Evolutionary conservation across 2,797 vertebrate species (phyloP), one percentile per base, ranked within the genome.

Genomic region (Sebastiscus tertius): DNA sequence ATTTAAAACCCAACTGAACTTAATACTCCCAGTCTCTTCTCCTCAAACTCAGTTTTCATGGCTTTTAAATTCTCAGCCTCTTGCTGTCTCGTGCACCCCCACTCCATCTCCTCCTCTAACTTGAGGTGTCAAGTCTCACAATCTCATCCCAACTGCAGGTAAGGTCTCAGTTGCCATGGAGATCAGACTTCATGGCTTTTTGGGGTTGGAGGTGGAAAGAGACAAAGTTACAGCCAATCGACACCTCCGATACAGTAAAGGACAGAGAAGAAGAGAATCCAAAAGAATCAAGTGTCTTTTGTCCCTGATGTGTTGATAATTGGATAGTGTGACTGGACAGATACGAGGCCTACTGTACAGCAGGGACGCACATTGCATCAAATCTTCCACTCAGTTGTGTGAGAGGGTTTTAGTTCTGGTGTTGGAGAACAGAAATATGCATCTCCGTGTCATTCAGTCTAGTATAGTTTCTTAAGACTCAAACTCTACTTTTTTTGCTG

Each of bases 101-200:
- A 58, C 33, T 63, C 6, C 26, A 9, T 49, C 27, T 55, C 16
- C 63, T 36, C 49, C 24, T 62, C 9, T 26, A 60, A 85, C 63
- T 76, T 75, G 2, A 65, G 27, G 33, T 77, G 67, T 70, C 55
- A 75, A 39, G 24, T 66, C 59, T 66, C 54, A 42, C 24, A 52
- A 7, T 77, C 66, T 75, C 33, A 69, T 83, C 70, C 26, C 33
- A 54, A 22, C 49, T 73, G 36, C 80, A 85, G 79, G 76, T 82
- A 55, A 55, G 60, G 73, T 81, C 59, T 80, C 75, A 68, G 87
- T 89, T 87, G 63, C 81, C 84, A 85, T 87, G 82, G 79, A 82
- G 67, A 88, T 87, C 36, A 65, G 24, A 79, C 75, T 72, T 26
- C 8, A 10, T 46, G 71, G 62, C 59, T 42, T 34, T 75, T 39